Evolutionary conservation across 2,888 invertebrate genomes (phyloP).

Genomic region (Acholoe squamosa): DNA sequence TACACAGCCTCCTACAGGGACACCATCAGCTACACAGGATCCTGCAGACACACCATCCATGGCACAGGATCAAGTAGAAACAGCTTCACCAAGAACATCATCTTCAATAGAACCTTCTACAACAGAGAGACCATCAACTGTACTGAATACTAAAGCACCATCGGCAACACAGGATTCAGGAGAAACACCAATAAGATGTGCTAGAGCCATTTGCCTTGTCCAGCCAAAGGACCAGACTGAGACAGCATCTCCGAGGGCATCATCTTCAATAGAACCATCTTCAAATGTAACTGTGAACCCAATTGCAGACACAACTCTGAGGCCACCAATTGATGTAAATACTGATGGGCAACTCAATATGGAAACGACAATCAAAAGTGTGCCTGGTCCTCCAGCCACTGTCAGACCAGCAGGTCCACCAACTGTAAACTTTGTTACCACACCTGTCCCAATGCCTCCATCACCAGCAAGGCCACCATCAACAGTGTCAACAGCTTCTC

Average conservation of each 20-base stretch:
- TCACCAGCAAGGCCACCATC: neutral
- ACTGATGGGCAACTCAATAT: neutral
- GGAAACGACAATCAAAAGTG: neutral
- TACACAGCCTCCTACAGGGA: no score
- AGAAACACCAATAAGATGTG: no score
- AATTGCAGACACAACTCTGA: no score
- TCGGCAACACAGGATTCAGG: neutral
- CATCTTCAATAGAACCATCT: neutral
- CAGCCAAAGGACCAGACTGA: no score
- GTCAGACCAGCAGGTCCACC: neutral
- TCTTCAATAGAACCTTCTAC: neutral
- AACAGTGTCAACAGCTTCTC: neutral
- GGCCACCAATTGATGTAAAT: no score
- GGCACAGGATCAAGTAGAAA: neutral
- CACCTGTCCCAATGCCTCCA: slow-evolving; percentile 4
- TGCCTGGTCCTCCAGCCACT: neutral
- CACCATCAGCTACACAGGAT: neutral
- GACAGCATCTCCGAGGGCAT: neutral
- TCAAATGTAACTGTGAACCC: neutral
- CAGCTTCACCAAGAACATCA: neutral
- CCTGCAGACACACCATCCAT: neutral
- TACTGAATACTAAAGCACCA: neutral
- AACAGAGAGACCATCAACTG: neutral
- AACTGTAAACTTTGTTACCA: neutral
- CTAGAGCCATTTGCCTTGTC: no score